Base-by-base conservation (phyloP, 2,888 invertebrate species). In the Ditula angustiorana region DNA sequence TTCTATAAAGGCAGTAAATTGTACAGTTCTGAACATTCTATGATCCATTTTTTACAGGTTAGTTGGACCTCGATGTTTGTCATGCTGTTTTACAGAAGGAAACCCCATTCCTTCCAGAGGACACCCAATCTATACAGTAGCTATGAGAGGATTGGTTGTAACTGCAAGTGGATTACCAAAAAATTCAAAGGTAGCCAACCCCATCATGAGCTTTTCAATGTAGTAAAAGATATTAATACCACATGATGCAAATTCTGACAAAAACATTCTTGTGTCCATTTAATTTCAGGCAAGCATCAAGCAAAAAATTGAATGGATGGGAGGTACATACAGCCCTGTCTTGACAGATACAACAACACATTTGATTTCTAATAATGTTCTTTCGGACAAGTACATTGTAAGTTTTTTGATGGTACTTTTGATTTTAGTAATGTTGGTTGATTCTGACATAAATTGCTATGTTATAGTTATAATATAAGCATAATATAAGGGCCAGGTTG, bases 21-120 rank as follows among this genome's bases (percentile, higher is more conserved):
- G n/a, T 11, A 24, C 2, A 13, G 13, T 5, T 26, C 19, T 47
- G 26, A 11, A 24, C 26, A 21, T 28, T 19, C 1, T 3, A 10
- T 59, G 26, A 4, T 24, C n/a, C 41, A 24, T 16, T 61, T 21
- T 49, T 66, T 53, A 5, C 64, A 97, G 97, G 80, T 93, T 98
- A 69, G 93, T 98, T 65, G 98, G 98, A 0, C 97, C 98, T 0
- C 94, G 95, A 59, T 98, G 98, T 79, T 82, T 98, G 13, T 90
- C 96, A 55, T 94, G 95, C 47, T 98, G 97, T 76, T 85, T 97
- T 46, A 92, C 94, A 26, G 95, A 95, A 76, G 95, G 95, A 11
- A 93, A 94, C 74, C 92, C 96, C 0, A 95, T 98, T 71, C 98
- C 98, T 0, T 94, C 95, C 60, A 95, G 95, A 4, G 93, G 94